Conservation (phyloP, 2,797 vertebrate species). For the Leptatherina wallacei region DNA sequence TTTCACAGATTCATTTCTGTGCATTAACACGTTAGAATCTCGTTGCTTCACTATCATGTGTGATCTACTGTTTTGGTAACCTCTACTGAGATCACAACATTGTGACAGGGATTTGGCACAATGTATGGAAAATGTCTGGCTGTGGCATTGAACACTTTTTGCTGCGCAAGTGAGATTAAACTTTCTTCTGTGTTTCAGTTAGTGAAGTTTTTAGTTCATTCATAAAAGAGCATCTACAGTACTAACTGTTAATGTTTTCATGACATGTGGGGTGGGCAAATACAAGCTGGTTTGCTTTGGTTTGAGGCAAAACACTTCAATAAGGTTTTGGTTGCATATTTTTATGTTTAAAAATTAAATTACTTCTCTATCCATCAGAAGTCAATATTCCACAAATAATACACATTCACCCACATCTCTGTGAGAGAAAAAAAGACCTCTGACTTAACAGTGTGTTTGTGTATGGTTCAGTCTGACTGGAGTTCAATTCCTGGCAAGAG, state of each 20-base stretch:
- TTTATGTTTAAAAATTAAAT: background rate
- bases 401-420: background rate
- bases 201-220: background rate
- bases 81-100: background rate
- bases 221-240: rapidly evolving
- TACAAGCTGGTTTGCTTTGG: background rate
- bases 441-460: background rate
- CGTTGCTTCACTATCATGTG: background rate
- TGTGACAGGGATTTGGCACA: no score
- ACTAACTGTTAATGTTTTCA: background rate
- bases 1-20: no score
- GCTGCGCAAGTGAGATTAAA: background rate
- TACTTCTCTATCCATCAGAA: background rate
- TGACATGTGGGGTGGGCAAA: no score
- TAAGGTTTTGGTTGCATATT: no score
- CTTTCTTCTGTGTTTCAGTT: background rate
- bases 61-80: background rate
- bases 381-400: background rate
- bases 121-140: no score
- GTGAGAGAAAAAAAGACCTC: background rate
- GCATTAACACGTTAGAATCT: background rate
- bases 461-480: background rate
- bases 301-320: background rate
- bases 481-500: background rate
- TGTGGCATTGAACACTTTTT: background rate